These are phyloP conservation scores for Mormyrus hasselquistii DNA, from an alignment of 2,797 vertebrate genomes.

Conservation along the genomic window DNA sequence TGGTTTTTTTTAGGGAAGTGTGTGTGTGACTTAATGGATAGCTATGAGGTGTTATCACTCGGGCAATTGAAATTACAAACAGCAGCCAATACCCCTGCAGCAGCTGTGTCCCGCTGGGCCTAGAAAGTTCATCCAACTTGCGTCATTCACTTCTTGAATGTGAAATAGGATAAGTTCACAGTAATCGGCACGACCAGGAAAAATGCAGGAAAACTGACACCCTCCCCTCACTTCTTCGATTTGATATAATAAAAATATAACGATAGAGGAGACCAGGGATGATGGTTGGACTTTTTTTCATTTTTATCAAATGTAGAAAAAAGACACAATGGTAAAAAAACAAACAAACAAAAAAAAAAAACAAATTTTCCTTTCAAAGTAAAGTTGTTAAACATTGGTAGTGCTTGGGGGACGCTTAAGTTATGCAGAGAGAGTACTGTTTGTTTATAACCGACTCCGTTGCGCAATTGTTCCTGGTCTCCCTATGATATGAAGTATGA, in stretches of 20 bases:
- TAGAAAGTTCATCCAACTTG: background rate
- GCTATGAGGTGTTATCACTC: background rate
- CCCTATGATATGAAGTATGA: background rate
- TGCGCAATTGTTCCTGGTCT: background rate
- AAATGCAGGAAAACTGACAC: background rate
- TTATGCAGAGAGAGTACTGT: background rate
- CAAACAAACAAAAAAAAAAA: background rate
- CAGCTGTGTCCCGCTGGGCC: background rate
- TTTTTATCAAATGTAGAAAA: background rate
- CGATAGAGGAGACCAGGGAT: background rate
- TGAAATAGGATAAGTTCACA: background rate
- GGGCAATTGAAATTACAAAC: background rate
- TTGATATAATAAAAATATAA: background rate
- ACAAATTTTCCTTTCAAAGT: background rate
- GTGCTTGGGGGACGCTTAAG: background rate
- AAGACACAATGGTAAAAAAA: background rate
- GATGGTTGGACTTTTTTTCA: background rate
- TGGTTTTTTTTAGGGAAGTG: background rate
- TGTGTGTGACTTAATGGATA: background rate
- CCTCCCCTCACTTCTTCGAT: background rate
- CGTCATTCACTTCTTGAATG: background rate
- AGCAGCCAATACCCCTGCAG: background rate
- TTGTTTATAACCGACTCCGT: background rate
- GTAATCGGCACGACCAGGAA: background rate
- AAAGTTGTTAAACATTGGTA: background rate